Conservation (phyloP, 2,888 invertebrate genomes). For the Orchesella flavescens region DNA sequence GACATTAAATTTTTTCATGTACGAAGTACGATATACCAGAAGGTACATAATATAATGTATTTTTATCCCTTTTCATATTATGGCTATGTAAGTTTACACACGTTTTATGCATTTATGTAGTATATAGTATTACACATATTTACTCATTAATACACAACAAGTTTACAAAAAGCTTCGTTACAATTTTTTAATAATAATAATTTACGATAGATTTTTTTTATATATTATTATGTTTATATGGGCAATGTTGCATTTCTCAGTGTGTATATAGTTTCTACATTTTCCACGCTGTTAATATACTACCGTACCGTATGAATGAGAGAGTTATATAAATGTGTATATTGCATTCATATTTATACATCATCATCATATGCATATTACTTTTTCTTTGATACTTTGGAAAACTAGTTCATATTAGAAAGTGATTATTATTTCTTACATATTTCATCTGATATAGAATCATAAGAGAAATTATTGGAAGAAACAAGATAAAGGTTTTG, state of each 20-base stretch:
- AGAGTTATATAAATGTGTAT: no score
- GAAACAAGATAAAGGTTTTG: no score
- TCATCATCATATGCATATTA: no score
- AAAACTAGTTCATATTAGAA: no score
- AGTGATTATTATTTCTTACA: no score
- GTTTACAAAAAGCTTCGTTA: slow-evolving; percentile 31
- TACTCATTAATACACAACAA: slow-evolving; percentile 21
- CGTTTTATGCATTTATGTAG: background rate
- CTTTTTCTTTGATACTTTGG: no score
- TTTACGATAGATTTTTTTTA: slow-evolving; percentile 1
- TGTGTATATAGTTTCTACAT: background rate
- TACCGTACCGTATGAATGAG: no score
- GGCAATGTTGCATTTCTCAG: slow-evolving; percentile 10
- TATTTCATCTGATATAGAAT: no score
- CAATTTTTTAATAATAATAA: background rate
- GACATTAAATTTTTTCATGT: no score
- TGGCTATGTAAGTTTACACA: background rate
- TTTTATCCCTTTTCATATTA: background rate
- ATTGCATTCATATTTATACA: no score
- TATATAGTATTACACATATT: background rate
- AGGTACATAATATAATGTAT: slow-evolving; percentile 24
- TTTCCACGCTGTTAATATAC: no score
- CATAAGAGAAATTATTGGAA: no score
- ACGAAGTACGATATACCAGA: slow-evolving; percentile 18
- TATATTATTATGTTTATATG: slow-evolving; percentile 1